Evolutionary conservation across 1,140 invertebrate genomes (phyloP), one percentile per base, ranked within the genome.

Genomic region (Probaryconus sp.): DNA sequence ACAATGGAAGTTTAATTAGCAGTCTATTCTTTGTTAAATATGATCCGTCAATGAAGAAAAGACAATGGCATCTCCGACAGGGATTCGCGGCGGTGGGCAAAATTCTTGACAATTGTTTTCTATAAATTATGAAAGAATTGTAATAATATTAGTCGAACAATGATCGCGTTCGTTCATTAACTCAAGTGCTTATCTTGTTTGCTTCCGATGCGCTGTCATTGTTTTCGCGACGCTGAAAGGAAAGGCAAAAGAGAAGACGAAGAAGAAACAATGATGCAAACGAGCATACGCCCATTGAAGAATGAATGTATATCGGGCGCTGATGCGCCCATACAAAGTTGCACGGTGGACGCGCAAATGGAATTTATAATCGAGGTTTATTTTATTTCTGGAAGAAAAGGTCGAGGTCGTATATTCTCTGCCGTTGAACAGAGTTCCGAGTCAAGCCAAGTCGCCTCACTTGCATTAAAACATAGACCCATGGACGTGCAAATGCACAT

Each of bases 321-420:
- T 43, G 55, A n/a, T 47, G 31, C 47, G 45, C 45, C 51, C 64
- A 58, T 68, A 58, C 53, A 68, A 68, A 58, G 64, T 58, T 26
- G 48, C 67, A 61, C 48, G 50, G 67, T 70, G 56, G 67, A 61
- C 48, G 55, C 64, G 55, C 65, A 56, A 63, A 56, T 71, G 43
- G 48, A 71, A 71, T 71, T 71, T 71, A 56, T 71, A 58, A 56
- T 30, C 51, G 68, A 56, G 68, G 68, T 63, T 71, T 71, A 63
- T 71, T 71, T 71, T 71, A 71, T 71, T 71, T 71, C 68, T 71
- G 50, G 68, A 63, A 71, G 68, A 55, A 70, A 63, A 70, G 67
- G 67, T 70, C 67, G 56, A 61, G 67, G 67, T 61, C 67, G 67
- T 70, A 70, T 63, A 70, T 70, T 63, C 67, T 37, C 40, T 26